Evolutionary conservation across 37 sponge, comb jelly and placozoan genomes (phyloP), one percentile per base, ranked within the genome.

Genomic region (Oopsacas minuta): DNA sequence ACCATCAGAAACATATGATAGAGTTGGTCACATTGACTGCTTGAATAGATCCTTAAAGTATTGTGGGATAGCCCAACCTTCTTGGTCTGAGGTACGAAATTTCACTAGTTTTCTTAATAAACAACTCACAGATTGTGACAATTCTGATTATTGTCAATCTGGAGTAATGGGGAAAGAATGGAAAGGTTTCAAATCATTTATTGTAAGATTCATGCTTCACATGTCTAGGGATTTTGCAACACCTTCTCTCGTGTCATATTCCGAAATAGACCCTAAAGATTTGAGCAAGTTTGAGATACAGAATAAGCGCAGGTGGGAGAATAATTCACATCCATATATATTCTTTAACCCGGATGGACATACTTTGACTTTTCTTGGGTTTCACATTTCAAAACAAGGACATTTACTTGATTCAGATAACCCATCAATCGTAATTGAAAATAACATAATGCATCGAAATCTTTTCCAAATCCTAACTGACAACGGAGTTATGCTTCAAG

Each of bases 181-280:
- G 75, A 61, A 61, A 61, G 95, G 93, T 0, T 91, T 97, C 42
- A 94, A 92, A 82, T 34, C 82, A 0, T 97, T 97, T 92, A 94
- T 97, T 0, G 89, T 92, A 0, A 92, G 90, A 38, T 92, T 97
- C 85, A 91, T 97, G 93, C 90, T 97, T 22, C 82, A 52, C 17
- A 97, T 97, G 97, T 91, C 95, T 7, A 81, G 84, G 39, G 95
- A 94, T 39, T 94, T 94, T 89, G 85, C 95, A 22, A 89, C 91
- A 0, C 88, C 94, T 34, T 93, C 94, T 38, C 84, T 93, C 23
- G 38, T 85, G 83, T 85, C 81, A n/a, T 90, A 89, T 69, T 86
- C 83, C 0, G 61, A 38, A 1, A 37, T 23, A 0, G 88, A 89
- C 49, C 38, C 10, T 0, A 85, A 84, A 36, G 35, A 35, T 23